Evolutionary conservation across 2,888 invertebrate species (phyloP), one percentile per base, ranked within the genome.

Genomic region (Megastigmus dorsalis): DNA sequence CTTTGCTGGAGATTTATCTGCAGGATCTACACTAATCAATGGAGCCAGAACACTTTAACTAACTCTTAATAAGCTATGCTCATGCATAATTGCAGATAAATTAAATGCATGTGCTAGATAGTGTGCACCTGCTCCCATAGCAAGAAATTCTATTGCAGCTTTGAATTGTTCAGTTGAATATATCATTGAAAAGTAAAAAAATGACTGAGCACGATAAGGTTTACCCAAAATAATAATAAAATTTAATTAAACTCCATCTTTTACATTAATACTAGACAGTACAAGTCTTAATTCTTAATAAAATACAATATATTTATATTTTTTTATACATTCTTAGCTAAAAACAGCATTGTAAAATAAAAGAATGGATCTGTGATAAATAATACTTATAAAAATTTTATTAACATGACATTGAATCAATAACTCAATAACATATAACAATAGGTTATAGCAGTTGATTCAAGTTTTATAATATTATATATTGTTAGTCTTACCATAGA

Each of bases 141-240:
- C 94, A 66, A 99, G 88, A 88, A 98, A 98, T 88, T 98, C 98
- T 59, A 98, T 93, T 1, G 97, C 98, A 0, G 97, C 95, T 89
- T 99, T 98, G 89, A 98, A 98, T 88, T 98, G 98, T 1, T 97
- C 97, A n/a, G 97, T 97, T 71, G 98, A 89, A 33, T 98, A 90
- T 66, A 97, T 93, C 87, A 88, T 92, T 92, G 97, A 91, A 92
- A 92, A 97, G 86, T 97, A 98, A 1, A 97, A 91, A 80, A 96
- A 93, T 0, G 97, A 96, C 84, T 97, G 96, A 80, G 97, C 95
- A 79, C 93, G 93, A 89, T 98, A 96, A 26, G 93, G 92, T 89
- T 98, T 98, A 78, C 96, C 94, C 93, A 84, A 6, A 87, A 81
- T 45, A 52, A n/a, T n/a, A n/a, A 48, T 45, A 50, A 28, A 57